Conservation (phyloP, 2,888 invertebrate genomes). For the Leptinotarsa haldemani region DNA sequence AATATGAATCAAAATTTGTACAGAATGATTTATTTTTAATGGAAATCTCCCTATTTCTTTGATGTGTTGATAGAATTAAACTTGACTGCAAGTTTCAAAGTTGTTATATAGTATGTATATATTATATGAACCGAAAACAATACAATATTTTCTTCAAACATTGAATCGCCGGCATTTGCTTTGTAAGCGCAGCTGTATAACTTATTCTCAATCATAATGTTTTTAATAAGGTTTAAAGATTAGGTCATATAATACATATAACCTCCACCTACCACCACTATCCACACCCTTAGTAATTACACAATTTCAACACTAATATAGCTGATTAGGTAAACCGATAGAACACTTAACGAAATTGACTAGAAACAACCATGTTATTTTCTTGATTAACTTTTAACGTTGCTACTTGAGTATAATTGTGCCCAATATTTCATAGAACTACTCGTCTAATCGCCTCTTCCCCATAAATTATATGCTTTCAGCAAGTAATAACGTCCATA, state of each 20-base stretch:
- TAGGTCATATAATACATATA: background rate
- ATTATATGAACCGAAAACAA: too few relatives aligned
- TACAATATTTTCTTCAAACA: too few relatives aligned
- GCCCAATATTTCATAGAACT: conserved; percentile 5
- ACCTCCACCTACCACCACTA: background rate
- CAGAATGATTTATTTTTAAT: too few relatives aligned
- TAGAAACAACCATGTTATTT: background rate
- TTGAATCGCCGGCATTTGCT: too few relatives aligned
- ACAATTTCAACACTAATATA: background rate
- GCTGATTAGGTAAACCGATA: conserved; percentile 4
- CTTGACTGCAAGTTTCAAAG: too few relatives aligned
- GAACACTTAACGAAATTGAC: conserved; percentile 7
- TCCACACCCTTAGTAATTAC: background rate
- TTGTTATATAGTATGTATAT: too few relatives aligned
- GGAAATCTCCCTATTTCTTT: too few relatives aligned
- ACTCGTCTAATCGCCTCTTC: background rate
- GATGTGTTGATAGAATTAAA: too few relatives aligned
- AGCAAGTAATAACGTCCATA: background rate
- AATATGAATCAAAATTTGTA: too few relatives aligned
- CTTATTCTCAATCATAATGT: too few relatives aligned
- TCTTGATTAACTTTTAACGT: conserved; percentile 11
- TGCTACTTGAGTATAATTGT: conserved; percentile 7
- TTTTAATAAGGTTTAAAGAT: too few relatives aligned
- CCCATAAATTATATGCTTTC: background rate
- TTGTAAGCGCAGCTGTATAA: too few relatives aligned